Evolutionary conservation across 2,888 invertebrate species (phyloP), one percentile per base, ranked within the genome.

Genomic region (Proisotoma minuta): DNA sequence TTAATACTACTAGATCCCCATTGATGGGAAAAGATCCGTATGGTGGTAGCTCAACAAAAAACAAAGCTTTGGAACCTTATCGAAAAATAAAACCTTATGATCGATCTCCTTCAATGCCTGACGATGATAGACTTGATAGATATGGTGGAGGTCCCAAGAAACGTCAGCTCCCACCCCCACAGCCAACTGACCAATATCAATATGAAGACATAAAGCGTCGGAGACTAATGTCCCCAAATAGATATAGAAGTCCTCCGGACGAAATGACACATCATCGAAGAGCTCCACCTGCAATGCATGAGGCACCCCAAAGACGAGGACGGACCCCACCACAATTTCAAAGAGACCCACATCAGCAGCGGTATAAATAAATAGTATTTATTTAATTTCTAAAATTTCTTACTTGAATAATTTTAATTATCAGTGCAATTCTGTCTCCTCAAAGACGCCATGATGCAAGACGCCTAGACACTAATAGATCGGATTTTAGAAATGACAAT

Each of bases 91-190:
- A 43, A n/a, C 43, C 43, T 15, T 43, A 43, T 43, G 26, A 47
- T 39, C 52, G 51, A 18, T 40, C 51, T 26, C 51, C 51, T 1
- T 12, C 20, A 5, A n/a, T n/a, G n/a, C n/a, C n/a, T n/a, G n/a
- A n/a, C n/a, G 34, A 15, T 15, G 4, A 18, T 27, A 5, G 24
- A 47, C 23, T 24, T 24, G 53, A 34, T 22, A 29, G 57, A 26
- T 12, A 47, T 57, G 52, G n/a, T n/a, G n/a, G n/a, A n/a, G n/a
- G 53, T 20, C 66, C 60, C 43, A 64, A 63, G 43, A 54, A 62
- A 39, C 48, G 52, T 12, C 27, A 56, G 48, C 60, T 60, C 2
- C 60, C 57, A 34, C 63, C n/a, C n/a, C n/a, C n/a, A n/a, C 62
- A 49, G 54, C 61, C 20, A 48, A 57, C 8, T 58, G 57, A 23